These are phyloP conservation scores for Neogobius melanostomus DNA, from an alignment of 2,113 vertebrate species.

Conservation along the genomic window DNA sequence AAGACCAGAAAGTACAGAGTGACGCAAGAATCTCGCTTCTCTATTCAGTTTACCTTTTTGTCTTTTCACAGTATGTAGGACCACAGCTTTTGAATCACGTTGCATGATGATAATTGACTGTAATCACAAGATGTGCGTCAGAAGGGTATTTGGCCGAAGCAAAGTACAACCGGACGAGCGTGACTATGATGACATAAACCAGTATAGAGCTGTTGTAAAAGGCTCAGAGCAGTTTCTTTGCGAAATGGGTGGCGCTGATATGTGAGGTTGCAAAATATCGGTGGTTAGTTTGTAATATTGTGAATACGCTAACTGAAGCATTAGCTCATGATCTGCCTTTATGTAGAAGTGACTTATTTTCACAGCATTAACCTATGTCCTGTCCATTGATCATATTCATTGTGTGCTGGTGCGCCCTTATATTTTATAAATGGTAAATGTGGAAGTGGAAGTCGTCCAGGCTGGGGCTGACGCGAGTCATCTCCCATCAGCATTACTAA, in stretches of 20 bases:
- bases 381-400: no score
- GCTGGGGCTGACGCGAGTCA: background rate
- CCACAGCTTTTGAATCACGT: background rate
- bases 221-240: background rate
- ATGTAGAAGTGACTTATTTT: no score
- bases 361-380: no score
- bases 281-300: background rate
- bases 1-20: background rate
- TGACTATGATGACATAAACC: background rate
- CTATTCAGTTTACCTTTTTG: background rate
- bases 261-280: background rate
- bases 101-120: background rate
- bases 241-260: background rate
- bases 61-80: background rate
- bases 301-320: background rate
- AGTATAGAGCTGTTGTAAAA: background rate
- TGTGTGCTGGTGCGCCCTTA: no score
- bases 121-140: conserved; percentile 4
- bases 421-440: no score
- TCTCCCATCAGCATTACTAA: background rate
- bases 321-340: background rate
- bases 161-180: background rate
- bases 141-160: background rate
- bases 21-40: background rate
- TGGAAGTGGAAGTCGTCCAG: background rate